Evolutionary conservation across 2,113 vertebrate genomes (phyloP), one percentile per base, ranked within the genome.

Genomic region (Saguinus imperator): DNA sequence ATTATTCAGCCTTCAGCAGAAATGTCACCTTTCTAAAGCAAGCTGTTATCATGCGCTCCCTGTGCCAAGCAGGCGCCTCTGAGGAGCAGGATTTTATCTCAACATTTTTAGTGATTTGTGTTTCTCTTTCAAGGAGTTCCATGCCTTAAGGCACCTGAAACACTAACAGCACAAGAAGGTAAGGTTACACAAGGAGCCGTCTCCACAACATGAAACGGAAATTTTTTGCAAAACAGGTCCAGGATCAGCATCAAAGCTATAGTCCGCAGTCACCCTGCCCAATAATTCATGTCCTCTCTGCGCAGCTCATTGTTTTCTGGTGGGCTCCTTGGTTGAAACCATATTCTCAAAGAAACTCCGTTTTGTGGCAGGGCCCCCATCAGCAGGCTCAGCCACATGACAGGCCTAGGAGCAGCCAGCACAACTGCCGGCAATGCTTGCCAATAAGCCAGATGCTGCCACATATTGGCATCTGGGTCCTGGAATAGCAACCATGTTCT

Each of bases 51-150:
- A 98, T 97, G 98, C 96, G 96, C 98, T 98, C 98, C 98, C 98
- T 61, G 98, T 99, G 99, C 99, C 99, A 99, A 99, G 98, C 98
- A 98, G 98, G 98, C 96, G 98, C 99, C 99, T 99, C 99, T 98
- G 98, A 99, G 99, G 99, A 99, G 98, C 98, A 58, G 98, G 98
- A 98, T 98, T 99, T 99, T 98, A 99, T 99, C 99, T 98, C 99
- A 98, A 98, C 98, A 97, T 98, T 99, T 99, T 98, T 98, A 99
- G 98, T 98, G 99, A 99, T 99, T 99, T 99, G 99, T 99, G 99
- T 99, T 99, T 99, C 99, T 98, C 99, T 99, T 99, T 99, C 99
- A 99, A 99, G 99, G 99, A 99, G 98, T 98, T 99, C 99, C 98
- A 98, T 99, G 99, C 99, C 99, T 98, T 98, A 98, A 99, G 99